Evolutionary conservation across 1,140 invertebrate species (phyloP), one percentile per base, ranked within the genome.

Genomic region (Thereuonema tuberculata): DNA sequence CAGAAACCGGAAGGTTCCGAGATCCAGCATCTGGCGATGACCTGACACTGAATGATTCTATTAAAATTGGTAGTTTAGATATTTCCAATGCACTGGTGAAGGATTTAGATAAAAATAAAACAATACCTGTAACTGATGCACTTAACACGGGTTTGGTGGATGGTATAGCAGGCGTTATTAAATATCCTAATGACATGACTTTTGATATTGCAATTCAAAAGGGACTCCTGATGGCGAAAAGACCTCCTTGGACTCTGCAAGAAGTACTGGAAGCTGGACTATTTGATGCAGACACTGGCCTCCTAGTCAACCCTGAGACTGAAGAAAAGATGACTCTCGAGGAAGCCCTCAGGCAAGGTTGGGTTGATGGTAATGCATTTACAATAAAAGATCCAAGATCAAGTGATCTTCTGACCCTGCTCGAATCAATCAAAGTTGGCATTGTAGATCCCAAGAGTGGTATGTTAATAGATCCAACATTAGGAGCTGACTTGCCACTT

Each of bases 241-340:
- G 80, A 62, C 86, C 85, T 70, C 87, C 85, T 5, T 83, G 82
- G 78, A 85, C 85, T 1, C 72, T 96, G 31, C 84, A 90, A 71
- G 88, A 95, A 78, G 86, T 87, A 52, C 74, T 95, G 50, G 82
- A 87, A 43, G 83, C 86, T 73, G 84, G 87, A 59, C 77, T 87
- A 58, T 91, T 92, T 70, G 82, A 93, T 70, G 74, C 82, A 0
- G 78, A 82, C 52, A 85, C 84, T 55, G 87, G 88, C 2, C 80
- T 83, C 50, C 83, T 82, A 61, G 71, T 73, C 21, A 68, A 80
- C 58, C 82, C 82, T 27, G 82, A 85, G 48, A 84, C 89, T 64
- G 81, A 82, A 25, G 79, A 82, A 50, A 77, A 76, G 49, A 77
- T 87, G 62, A 89, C 86, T 23, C 70, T 96, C 2, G 83, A 87